phyloP scores from a whole-genome alignment of 2,888 invertebrate genomes.

The Tenthredo notha region DNA sequence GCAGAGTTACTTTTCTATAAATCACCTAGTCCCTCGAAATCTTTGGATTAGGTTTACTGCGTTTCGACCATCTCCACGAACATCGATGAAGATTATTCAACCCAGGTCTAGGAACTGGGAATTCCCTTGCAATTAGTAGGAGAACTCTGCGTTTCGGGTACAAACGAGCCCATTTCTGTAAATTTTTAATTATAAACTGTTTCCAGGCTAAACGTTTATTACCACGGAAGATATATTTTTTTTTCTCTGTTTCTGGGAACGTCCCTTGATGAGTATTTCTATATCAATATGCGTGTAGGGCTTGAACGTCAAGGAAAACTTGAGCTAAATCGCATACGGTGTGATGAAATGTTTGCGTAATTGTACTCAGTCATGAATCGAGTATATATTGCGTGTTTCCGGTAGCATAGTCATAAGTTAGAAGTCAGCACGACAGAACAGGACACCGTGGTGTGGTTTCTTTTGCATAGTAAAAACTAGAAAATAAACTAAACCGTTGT shows the following conservation, averaged over 20 bases:
- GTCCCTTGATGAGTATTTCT: background rate
- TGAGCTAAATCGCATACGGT: background rate
- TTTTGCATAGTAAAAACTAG: background rate
- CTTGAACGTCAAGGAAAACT: background rate
- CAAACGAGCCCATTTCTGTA: background rate
- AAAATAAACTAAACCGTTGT: background rate
- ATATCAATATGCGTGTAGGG: background rate
- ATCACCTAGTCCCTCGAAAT: constrained; percentile 74
- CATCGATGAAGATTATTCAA: background rate
- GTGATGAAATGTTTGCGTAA: constrained; percentile 9
- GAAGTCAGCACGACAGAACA: background rate
- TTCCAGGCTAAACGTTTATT: background rate
- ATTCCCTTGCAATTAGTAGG: background rate
- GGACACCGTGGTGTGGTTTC: background rate
- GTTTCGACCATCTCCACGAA: constrained; percentile 63
- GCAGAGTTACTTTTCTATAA: constrained; percentile 76
- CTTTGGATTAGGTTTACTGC: constrained; percentile 73
- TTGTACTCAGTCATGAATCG: constrained; percentile 16
- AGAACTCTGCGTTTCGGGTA: background rate
- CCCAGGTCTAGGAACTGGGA: background rate
- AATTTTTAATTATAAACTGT: background rate
- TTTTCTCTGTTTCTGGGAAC: background rate
- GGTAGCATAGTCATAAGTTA: constrained; percentile 10
- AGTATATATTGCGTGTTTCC: constrained; percentile 1
- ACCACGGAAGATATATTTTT: background rate